Conservation (phyloP, 1,140 invertebrate genomes). For the Zaprionus taronus region DNA sequence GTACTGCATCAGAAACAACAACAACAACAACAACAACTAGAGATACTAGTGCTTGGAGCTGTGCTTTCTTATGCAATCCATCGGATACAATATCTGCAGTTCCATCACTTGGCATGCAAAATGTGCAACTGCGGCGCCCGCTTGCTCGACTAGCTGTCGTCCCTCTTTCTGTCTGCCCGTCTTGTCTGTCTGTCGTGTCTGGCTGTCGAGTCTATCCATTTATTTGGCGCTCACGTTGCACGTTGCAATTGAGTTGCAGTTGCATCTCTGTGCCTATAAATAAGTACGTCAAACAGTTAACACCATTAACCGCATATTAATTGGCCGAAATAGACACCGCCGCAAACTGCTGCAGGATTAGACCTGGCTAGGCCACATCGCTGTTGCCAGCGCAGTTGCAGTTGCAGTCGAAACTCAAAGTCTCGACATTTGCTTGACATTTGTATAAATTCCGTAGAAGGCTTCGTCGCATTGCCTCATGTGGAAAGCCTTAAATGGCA, state of each 20-base stretch:
- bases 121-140: constrained; percentile 37
- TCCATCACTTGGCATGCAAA: constrained; percentile 73
- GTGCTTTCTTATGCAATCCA: constrained; percentile 74
- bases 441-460: constrained; percentile 53
- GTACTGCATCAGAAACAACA: background rate
- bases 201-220: constrained; percentile 39
- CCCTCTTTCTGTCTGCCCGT: constrained; percentile 9
- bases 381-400: constrained; percentile 7
- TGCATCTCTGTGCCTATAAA: constrained; percentile 74
- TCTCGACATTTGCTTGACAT: constrained; percentile 65
- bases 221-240: constrained; percentile 57
- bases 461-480: constrained; percentile 42
- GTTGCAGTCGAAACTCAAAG: constrained; percentile 6
- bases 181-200: constrained; percentile 50
- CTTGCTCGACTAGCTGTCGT: constrained; percentile 36
- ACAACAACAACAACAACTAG: constrained; percentile 12
- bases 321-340: constrained; percentile 77
- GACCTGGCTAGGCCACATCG: background rate
- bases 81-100: constrained; percentile 52
- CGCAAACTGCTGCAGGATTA: constrained; percentile 46
- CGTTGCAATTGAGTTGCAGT: constrained; percentile 70
- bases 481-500: constrained; percentile 51
- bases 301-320: constrained; percentile 81
- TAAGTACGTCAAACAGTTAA: constrained; percentile 76
- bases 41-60: constrained; percentile 9